Evolutionary conservation across 2,113 vertebrate species (phyloP).

Genomic region (Anser brachyrhynchus): DNA sequence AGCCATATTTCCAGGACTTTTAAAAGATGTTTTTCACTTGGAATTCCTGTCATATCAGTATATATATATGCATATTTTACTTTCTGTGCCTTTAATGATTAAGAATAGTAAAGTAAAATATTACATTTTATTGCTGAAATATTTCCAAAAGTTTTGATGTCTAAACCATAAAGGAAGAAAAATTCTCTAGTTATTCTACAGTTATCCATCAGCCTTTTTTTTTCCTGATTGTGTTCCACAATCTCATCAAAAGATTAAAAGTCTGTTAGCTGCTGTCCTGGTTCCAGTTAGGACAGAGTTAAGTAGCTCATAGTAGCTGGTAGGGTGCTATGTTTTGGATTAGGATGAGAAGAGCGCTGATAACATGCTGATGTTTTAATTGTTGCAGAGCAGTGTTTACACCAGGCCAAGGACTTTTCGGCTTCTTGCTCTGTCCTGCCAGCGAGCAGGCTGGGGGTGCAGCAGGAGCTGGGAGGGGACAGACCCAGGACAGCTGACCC

Average conservation of each 20-base stretch:
- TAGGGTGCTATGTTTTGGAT: too few species aligned
- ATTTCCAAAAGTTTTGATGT: background rate
- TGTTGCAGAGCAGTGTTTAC: too few species aligned
- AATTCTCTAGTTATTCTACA: background rate
- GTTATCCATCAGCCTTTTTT: constrained; percentile 3
- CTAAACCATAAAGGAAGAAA: constrained; percentile 35
- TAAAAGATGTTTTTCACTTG: background rate
- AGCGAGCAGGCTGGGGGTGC: too few species aligned
- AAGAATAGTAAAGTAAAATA: background rate
- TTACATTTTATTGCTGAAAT: background rate
- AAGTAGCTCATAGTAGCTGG: too few species aligned
- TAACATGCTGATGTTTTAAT: too few species aligned
- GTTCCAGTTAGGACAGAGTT: too few species aligned
- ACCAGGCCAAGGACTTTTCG: too few species aligned
- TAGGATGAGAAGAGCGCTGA: too few species aligned
- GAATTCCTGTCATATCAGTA: background rate
- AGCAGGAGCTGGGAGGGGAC: too few species aligned
- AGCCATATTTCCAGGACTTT: background rate
- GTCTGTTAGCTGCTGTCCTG: constrained; percentile 45
- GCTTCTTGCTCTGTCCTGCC: too few species aligned
- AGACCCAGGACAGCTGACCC: too few species aligned
- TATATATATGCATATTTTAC: background rate
- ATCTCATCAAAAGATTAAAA: constrained; percentile 59
- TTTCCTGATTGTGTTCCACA: too few species aligned
- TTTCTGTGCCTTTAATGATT: background rate